Base-by-base conservation (phyloP, 2,797 vertebrate genomes). In the Phalloptychus januarius region DNA sequence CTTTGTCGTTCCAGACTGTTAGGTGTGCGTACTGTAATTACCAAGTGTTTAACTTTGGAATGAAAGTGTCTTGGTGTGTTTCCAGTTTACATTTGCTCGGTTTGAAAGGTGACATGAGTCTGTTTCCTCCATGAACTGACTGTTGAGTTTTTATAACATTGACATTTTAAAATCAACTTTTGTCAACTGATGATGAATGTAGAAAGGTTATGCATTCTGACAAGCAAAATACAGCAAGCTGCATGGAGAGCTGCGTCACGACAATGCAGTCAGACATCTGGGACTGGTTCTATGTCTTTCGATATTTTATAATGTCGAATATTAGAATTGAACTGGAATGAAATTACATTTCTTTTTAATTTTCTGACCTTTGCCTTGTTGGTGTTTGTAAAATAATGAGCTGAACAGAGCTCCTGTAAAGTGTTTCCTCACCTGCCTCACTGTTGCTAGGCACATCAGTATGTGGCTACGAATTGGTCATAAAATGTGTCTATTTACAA, bases 181-280 rank as follows among this genome's bases (percentile, higher is more conserved):
- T 65, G 77, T 86, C 81, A 45, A 80, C 80, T 90, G 88, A 91
- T 92, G 65, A 83, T 93, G 93, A 95, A 94, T 95, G 94, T 95
- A 93, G 23, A 90, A 92, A 77, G 75, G 80, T 89, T 89, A 89
- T 90, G 87, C 89, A 86, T 86, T 28, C 46, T 67, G 85, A 80
- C 78, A 72, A 83, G 36, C 46, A 77, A 81, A 82, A 79, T 23
- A 40, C 83, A 72, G 71, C 46, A 33, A 78, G 71, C 79, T 75
- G 80, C 81, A 77, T 76, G 45, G 3, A 38, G 81, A 74, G 42
- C 74, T 83, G 77, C 65, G 83, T 74, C 11, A 13, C 52, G 80
- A 72, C 36, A 45, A 69, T 71, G 11, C 71, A 46, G 44, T 71
- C 46, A 73, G 80, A 70, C 73, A 2, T 46, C 25, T 50, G 77